A percentile compares a stretch with the other conserved stretches of the same genome.
Conservation (phyloP, 1,140 invertebrate species). For the Pinna nobilis region DNA sequence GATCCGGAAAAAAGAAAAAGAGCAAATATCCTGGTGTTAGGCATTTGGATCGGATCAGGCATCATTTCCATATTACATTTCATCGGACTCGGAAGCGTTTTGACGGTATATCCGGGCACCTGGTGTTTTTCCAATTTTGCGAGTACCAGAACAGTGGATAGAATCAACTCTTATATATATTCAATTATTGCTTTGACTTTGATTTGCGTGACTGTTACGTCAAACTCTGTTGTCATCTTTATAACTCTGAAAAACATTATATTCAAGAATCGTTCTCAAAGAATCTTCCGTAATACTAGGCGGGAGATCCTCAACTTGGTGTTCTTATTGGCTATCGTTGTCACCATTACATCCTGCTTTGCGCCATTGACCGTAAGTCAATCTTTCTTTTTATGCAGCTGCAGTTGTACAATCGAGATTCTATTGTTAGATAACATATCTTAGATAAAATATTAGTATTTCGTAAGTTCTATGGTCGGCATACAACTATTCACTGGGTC, state of each 20-base stretch:
- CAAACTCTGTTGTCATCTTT: slow-evolving; percentile 2
- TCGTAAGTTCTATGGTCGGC: no score
- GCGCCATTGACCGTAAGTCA: slow-evolving; percentile 44
- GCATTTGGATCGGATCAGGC: slow-evolving; percentile 61
- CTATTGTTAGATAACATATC: no score
- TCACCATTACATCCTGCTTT: slow-evolving; percentile 38
- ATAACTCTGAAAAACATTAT: slow-evolving; percentile 8
- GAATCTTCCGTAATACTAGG: neutral
- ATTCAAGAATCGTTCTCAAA: neutral
- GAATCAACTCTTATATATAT: slow-evolving; percentile 62
- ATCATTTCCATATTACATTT: slow-evolving; percentile 67
- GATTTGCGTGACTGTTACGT: neutral
- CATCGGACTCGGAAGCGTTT: slow-evolving; percentile 65
- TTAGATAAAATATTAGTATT: no score
- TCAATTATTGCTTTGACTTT: slow-evolving; percentile 58
- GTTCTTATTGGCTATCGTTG: slow-evolving; percentile 34
- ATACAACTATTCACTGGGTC: no score
- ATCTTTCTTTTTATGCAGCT: no score
- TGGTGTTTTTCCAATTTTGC: slow-evolving; percentile 74
- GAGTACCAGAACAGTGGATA: slow-evolving; percentile 34
- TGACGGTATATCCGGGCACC: slow-evolving; percentile 68
- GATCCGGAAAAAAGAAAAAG: slow-evolving; percentile 53
- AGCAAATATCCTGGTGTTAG: slow-evolving; percentile 49
- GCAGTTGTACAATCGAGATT: no score
- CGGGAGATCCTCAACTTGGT: slow-evolving; percentile 32